Evolutionary conservation across 2,797 vertebrate genomes (phyloP).

Genomic region (Coccyzus lansbergi): DNA sequence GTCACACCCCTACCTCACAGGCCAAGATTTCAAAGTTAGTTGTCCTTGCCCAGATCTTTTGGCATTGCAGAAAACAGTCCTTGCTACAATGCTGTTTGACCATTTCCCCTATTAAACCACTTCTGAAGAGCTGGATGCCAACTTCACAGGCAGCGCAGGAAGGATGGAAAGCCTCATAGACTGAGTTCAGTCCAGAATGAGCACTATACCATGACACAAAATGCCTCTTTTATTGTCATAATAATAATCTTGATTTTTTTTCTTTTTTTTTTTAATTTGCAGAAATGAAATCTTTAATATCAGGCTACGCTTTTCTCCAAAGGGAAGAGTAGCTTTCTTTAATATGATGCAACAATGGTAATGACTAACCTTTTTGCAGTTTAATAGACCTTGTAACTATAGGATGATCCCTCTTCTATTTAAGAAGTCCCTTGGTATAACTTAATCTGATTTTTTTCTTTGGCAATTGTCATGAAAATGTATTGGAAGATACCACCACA

Average conservation of each 20-base stretch:
- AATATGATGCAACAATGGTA: background rate
- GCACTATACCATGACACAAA: background rate
- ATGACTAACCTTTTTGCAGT: background rate
- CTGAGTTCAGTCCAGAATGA: background rate
- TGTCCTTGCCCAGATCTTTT: background rate
- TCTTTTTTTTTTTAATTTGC: background rate
- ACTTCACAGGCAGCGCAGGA: background rate
- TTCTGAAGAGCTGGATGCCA: background rate
- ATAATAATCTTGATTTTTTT: background rate
- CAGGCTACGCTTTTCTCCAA: background rate
- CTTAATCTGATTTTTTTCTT: background rate
- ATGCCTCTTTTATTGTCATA: background rate
- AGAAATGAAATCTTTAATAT: background rate
- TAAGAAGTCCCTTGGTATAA: background rate
- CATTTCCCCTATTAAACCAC: background rate
- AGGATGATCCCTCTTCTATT: background rate
- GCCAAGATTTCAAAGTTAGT: background rate
- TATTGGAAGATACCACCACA: background rate
- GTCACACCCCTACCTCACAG: background rate
- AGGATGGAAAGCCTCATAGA: background rate
- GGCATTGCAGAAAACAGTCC: background rate
- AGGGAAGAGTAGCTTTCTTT: background rate
- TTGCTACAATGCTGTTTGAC: background rate
- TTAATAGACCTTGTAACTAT: slow-evolving; percentile 9
- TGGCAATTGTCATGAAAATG: background rate